Base-by-base conservation (phyloP, 2,888 invertebrate genomes). In the Epinotia brunnichana region DNA sequence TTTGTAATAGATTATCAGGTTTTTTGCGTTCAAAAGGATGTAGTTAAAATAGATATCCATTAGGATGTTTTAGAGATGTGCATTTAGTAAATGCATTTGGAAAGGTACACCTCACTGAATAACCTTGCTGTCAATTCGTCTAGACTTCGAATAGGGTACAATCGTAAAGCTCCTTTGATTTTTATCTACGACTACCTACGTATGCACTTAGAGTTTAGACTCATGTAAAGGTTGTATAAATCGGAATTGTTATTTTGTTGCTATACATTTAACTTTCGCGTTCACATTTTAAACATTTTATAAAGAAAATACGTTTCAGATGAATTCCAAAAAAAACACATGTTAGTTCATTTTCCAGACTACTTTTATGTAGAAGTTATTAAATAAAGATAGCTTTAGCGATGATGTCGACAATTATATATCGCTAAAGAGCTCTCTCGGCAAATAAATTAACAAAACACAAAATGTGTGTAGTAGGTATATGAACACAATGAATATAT, bases 71-170 rank as follows among this genome's bases (percentile, higher is more conserved):
- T 48, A 48, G 48, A 44, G 44, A 48, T n/a, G 24, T 61, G 48
- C 44, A 48, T 62, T 24, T 48, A 48, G 62, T 48, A 51, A 44
- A 29, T 62, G 62, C 48, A 62, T 53, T 63, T 29, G 29, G 29
- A 63, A 7, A 29, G 5, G 29, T 17, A 63, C 44, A 63, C 17
- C 48, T 63, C 51, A 63, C 51, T 53, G 51, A 24, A 63, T 63
- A 63, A 63, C 63, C 35, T 63, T 63, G 51, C 51, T 51, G 63
- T 63, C 63, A 63, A 53, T 63, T 29, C 29, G 63, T 63, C 51
- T 62, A 62, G 62, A 62, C 63, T 62, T 19, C 11, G 19, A 10
- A 48, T 48, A 62, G 24, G 13, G 29, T 62, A 29, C 48, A 41
- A 48, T 48, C 48, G 62, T 54, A 66, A 35, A 66, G 54, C 54